These are phyloP conservation scores for Meles meles DNA, from an alignment of 2,113 vertebrate species.

Conservation along the genomic window DNA sequence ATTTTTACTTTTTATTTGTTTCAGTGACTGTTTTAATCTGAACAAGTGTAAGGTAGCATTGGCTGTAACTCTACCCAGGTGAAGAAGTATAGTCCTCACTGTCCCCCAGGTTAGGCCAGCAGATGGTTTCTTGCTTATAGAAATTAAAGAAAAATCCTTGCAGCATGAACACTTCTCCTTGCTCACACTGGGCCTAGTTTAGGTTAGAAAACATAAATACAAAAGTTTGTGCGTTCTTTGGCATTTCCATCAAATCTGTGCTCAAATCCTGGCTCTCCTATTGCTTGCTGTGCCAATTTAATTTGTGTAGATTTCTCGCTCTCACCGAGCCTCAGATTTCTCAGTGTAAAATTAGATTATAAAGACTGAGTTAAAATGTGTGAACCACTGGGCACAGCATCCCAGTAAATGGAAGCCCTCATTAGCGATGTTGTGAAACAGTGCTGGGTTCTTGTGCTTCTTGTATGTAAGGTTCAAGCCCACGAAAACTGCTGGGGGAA, in stretches of 20 bases:
- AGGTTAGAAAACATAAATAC: background rate
- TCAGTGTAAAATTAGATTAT: background rate
- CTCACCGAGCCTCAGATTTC: background rate
- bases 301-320: background rate
- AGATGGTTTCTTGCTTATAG: background rate
- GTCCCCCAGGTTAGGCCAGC: background rate
- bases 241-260: background rate
- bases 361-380: background rate
- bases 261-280: background rate
- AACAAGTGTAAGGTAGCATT: background rate
- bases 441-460: background rate
- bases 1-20: too few relatives aligned
- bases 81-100: background rate
- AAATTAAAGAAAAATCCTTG: background rate
- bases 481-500: background rate
- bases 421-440: background rate
- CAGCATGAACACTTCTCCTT: background rate
- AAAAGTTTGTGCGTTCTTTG: background rate
- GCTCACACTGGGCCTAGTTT: background rate
- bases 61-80: background rate
- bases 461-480: background rate
- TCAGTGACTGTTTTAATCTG: background rate
- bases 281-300: background rate
- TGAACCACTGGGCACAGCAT: background rate
- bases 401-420: background rate